These are phyloP conservation scores for Physella acuta DNA, from an alignment of 1,140 invertebrate species.

Conservation along the genomic window DNA sequence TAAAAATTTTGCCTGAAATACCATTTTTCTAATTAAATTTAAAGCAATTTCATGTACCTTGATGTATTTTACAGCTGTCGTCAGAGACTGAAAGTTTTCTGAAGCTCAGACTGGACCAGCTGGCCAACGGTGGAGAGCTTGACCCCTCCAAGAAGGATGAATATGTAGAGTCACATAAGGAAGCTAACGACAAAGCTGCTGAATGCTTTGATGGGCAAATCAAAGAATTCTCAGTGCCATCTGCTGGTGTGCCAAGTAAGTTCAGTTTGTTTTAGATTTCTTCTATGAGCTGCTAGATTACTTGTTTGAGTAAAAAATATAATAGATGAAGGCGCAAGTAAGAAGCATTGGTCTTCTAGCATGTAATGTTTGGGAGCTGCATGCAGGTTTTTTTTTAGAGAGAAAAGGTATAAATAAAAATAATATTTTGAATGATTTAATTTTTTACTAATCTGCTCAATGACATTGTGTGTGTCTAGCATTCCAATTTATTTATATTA, in stretches of 20 bases:
- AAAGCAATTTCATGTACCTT: no score
- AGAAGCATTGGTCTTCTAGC: background rate
- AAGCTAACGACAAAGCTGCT: conserved; percentile 3
- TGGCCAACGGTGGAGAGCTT: background rate
- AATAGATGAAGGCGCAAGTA: background rate
- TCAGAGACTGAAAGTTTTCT: conserved; percentile 15
- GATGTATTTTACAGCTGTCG: conserved; percentile 17
- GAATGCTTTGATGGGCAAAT: conserved; percentile 17
- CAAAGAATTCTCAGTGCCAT: conserved; percentile 15
- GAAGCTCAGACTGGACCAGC: background rate
- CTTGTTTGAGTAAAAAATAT: background rate
- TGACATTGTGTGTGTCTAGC: no score
- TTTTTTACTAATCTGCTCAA: no score
- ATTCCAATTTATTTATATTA: no score
- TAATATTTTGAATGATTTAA: no score
- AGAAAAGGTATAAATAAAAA: no score
- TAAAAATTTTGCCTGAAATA: no score
- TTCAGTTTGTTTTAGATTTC: background rate
- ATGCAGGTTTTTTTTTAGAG: no score
- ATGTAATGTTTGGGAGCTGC: no score
- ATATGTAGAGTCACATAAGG: background rate
- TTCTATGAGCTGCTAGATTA: background rate
- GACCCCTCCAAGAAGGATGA: background rate
- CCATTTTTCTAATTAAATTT: no score
- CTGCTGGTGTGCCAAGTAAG: conserved; percentile 20